Percentiles rank a stretch among this genome's conserved stretches.
phyloP scores from a whole-genome alignment of 2,888 invertebrate genomes.

The Tipula vernalis region DNA sequence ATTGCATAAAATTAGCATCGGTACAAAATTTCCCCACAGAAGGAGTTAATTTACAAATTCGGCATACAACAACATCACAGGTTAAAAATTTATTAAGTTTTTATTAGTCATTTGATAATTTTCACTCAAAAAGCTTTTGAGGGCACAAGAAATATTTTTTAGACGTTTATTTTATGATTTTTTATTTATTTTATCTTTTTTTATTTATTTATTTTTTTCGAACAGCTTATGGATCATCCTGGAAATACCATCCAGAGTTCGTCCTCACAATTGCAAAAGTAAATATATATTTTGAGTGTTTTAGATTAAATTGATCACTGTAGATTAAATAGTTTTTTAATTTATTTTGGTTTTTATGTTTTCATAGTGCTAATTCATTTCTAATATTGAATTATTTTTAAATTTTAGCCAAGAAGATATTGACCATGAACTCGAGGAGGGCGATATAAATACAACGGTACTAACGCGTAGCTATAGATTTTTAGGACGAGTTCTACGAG shows the following conservation, averaged over 20 bases:
- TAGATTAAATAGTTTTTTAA: constrained; percentile 25
- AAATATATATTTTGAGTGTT: constrained; percentile 37
- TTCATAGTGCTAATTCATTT: not conserved
- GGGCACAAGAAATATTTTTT: not conserved
- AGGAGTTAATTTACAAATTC: constrained; percentile 38
- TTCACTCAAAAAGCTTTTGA: not conserved
- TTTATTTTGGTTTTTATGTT: not conserved
- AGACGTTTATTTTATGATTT: constrained; percentile 16
- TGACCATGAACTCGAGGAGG: constrained; percentile 26
- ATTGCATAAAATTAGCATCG: constrained; percentile 67
- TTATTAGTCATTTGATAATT: constrained; percentile 14
- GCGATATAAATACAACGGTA: constrained; percentile 48
- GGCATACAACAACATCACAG: constrained; percentile 26
- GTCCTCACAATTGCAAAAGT: constrained; percentile 45
- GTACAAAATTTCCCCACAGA: constrained; percentile 40
- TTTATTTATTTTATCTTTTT: constrained; percentile 27
- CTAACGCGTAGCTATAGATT: constrained; percentile 68
- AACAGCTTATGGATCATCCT: constrained; percentile 57
- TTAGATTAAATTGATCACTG: constrained; percentile 19
- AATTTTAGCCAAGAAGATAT: not conserved
- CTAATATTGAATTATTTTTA: not conserved
- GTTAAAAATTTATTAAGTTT: not conserved
- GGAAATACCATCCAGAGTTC: constrained; percentile 41
- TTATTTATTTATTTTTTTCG: constrained; percentile 33
- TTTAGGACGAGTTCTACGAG: constrained; percentile 79